These are phyloP conservation scores for Esox niger DNA, from an alignment of 2,113 vertebrate genomes.

Conservation along the genomic window DNA sequence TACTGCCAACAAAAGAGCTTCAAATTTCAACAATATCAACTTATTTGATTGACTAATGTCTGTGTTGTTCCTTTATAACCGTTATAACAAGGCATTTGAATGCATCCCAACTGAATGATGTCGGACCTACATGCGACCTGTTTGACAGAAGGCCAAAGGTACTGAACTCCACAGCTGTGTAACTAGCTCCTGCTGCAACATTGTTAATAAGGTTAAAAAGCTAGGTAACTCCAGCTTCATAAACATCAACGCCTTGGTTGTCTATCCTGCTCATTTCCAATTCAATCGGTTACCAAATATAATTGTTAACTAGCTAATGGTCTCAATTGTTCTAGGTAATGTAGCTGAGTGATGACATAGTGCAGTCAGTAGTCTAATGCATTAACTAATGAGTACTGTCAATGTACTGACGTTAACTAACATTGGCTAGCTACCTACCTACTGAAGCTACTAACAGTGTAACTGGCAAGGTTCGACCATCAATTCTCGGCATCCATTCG, in stretches of 20 bases:
- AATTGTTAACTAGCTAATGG: neutral
- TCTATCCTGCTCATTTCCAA: slow-evolving; percentile 4
- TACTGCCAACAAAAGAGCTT: neutral
- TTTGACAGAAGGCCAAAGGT: slow-evolving; percentile 8
- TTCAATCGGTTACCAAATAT: neutral
- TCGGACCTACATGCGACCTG: too few relatives aligned
- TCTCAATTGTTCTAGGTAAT: neutral
- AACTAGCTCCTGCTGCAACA: neutral
- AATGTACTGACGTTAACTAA: too few relatives aligned
- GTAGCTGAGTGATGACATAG: slow-evolving; percentile 47
- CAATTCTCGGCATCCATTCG: slow-evolving; percentile 63
- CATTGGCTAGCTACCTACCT: slow-evolving; percentile 60
- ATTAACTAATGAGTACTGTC: too few relatives aligned
- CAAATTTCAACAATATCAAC: too few relatives aligned
- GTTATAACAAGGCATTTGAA: too few relatives aligned
- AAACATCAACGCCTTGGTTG: neutral
- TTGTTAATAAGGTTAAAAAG: neutral
- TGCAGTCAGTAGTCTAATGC: too few relatives aligned
- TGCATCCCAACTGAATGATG: too few relatives aligned
- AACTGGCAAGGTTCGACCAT: slow-evolving; percentile 68
- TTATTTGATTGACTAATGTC: too few relatives aligned
- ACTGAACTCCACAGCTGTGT: neutral
- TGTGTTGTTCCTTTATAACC: too few relatives aligned
- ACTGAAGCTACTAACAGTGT: too few relatives aligned
- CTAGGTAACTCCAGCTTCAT: neutral